Evolutionary conservation across 2,797 vertebrate species (phyloP), one percentile per base, ranked within the genome.

Genomic region (Lerista edwardsae): DNA sequence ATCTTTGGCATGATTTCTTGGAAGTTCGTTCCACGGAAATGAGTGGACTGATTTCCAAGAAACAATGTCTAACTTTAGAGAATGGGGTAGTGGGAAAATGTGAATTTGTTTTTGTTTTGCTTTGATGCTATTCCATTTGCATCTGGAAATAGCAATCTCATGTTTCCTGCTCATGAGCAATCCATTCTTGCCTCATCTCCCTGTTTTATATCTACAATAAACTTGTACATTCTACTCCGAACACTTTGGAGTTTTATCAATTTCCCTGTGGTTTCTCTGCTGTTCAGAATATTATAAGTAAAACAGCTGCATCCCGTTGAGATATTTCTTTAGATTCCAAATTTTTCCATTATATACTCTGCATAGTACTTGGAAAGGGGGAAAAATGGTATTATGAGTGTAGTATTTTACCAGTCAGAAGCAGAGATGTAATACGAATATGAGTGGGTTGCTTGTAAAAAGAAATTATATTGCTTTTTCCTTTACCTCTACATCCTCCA

Each of bases 401-500:
- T 71, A 93, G 91, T 95, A 93, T 95, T 95, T 96, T 95, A 91
- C 87, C 92, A 91, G 78, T 87, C 72, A 92, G 89, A 92, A 89
- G 83, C 91, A 90, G 90, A 78, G 82, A 85, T 86, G 84, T 92
- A 92, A 87, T 80, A 71, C 90, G 87, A 77, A 65, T 78, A 94
- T 90, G 76, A 90, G 84, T 31, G 71, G 75, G 55, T 88, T 93
- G 90, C 90, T 93, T 95, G 84, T 96, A 92, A 95, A n/a, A 93
- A 94, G 80, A 94, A 93, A 93, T 93, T 94, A 90, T 84, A 93
- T 86, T 86, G 79, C 84, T 64, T 59, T 85, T 80, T 91, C 86
- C 80, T 92, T 95, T 92, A 67, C 15, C 84, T 94, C 89, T 95
- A 85, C 93, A 94, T 95, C 91, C 92, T 95, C 92, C 91, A 96